A percentile compares a stretch with the other conserved stretches of the same genome.
phyloP scores from a whole-genome alignment of 1,140 invertebrate species.

The Apis cerana region DNA sequence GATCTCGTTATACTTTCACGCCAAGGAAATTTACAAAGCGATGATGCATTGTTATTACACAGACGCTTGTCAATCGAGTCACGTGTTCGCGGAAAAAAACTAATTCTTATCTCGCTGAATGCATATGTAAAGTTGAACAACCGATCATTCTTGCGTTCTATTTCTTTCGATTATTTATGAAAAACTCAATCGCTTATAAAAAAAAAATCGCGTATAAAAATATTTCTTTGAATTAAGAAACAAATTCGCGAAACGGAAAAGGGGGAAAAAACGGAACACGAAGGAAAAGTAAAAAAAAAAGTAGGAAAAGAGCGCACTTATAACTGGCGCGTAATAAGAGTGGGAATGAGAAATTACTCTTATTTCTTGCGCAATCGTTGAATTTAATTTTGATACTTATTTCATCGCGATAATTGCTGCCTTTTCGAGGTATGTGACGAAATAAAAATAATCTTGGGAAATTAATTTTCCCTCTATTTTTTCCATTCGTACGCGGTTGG shows the following conservation, averaged over 20 bases:
- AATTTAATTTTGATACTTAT: slow-evolving; percentile 55
- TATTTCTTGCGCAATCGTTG: slow-evolving; percentile 25
- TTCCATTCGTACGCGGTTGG: neutral
- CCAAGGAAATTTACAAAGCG: neutral
- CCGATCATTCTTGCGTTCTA: neutral
- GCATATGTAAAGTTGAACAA: neutral
- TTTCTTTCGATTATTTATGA: neutral
- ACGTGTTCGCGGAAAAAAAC: slow-evolving; percentile 12
- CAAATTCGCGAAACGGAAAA: neutral
- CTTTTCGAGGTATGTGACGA: slow-evolving; percentile 11
- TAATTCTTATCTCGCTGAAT: neutral
- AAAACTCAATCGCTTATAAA: neutral
- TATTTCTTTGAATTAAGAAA: neutral
- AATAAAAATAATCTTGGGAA: neutral
- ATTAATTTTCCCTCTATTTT: neutral
- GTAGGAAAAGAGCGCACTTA: slow-evolving; percentile 10
- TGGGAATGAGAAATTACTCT: slow-evolving; percentile 43
- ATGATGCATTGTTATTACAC: neutral
- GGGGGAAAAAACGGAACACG: neutral
- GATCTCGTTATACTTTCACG: neutral
- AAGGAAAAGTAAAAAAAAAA: neutral
- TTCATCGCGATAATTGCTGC: slow-evolving; percentile 41
- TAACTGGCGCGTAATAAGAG: neutral
- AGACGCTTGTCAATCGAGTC: too few relatives aligned
- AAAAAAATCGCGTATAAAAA: neutral